A percentile compares a stretch with the other conserved stretches of the same genome.
Evolutionary conservation across 2,113 vertebrate genomes (phyloP).

Genomic region (Gallinago undulata): DNA sequence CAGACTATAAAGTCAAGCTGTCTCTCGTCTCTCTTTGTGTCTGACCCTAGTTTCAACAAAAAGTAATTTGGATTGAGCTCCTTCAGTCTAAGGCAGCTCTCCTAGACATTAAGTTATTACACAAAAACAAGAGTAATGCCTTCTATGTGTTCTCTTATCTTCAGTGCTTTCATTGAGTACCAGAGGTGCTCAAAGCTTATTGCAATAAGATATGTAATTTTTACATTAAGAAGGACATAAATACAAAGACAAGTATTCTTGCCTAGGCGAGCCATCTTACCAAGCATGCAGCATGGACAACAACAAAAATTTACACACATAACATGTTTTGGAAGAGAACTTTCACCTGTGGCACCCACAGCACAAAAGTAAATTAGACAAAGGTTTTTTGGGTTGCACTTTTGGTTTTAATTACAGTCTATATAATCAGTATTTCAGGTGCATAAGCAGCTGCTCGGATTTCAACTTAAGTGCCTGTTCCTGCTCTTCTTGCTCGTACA

Average conservation of each 20-base stretch:
- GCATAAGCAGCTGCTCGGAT: not conserved
- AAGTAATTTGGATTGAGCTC: not conserved
- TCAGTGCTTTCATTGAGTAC: not conserved
- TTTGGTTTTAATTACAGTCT: not conserved
- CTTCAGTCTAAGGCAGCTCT: not conserved
- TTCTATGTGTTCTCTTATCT: not conserved
- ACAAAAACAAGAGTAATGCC: not conserved
- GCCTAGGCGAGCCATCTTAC: not conserved
- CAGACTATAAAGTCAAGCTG: not conserved
- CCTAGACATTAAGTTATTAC: not conserved
- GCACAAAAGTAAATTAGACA: not conserved
- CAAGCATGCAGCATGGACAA: not conserved
- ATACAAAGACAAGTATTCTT: not conserved
- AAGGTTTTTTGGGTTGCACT: not conserved
- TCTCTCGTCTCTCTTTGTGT: not conserved
- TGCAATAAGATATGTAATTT: not conserved
- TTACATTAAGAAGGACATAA: not conserved
- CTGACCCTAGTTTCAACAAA: not conserved
- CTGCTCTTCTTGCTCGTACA: not conserved
- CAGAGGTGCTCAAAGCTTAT: not conserved
- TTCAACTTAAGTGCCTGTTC: not conserved
- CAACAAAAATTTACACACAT: not conserved
- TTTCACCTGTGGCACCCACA: not conserved
- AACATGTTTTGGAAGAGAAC: not conserved
- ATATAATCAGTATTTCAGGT: not conserved